Base-by-base conservation (phyloP, 2,113 vertebrate genomes). In the Periophthalmodon schlosseri region DNA sequence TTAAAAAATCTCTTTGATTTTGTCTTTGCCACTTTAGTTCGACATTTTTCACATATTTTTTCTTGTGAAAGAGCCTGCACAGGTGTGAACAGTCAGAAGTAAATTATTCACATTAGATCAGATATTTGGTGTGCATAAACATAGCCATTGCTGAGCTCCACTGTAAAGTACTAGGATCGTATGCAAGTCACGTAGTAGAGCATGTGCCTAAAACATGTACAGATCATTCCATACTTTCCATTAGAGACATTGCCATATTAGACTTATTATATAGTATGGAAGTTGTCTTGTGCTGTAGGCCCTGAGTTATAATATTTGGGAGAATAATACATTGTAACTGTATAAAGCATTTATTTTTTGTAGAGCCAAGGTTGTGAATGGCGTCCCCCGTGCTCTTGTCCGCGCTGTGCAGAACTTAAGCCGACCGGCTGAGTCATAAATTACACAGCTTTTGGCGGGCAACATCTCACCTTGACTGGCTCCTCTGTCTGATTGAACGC, bases 391-490 rank as follows among this genome's bases (percentile, higher is more conserved):
- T 70, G 76, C 39, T 68, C 67, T 49, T 21, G 34, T 21, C 44
- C 80, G 28, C 70, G 81, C 75, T 72, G 67, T 69, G 57, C 70
- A 72, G 66, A 86, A 33, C 50, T 71, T 63, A 57, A 47, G 54
- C 36, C 13, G 66, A 72, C 73, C 52, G 39, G 47, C 72, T 58
- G 72, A 68, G 65, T 79, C 71, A 18, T 90, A 84, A 86, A 88
- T 84, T 81, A 80, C 23, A 14, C 12, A 9, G 12, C 47, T 47
- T 70, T 77, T 70, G 56, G 56, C 0, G 2, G 15, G 50, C 46
- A 75, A 79, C 72, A 39, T 65, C 77, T 86, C 85, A 85, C 84
- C 77, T 88, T 76, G 61, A 81, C 69, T 81, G 72, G 68, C 52
- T 78, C 57, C 69, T 68, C 72, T 73, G 74, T 56, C 58, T 69